Evolutionary conservation across 2,888 invertebrate species (phyloP), one percentile per base, ranked within the genome.

Genomic region (Bombylius discolor): DNA sequence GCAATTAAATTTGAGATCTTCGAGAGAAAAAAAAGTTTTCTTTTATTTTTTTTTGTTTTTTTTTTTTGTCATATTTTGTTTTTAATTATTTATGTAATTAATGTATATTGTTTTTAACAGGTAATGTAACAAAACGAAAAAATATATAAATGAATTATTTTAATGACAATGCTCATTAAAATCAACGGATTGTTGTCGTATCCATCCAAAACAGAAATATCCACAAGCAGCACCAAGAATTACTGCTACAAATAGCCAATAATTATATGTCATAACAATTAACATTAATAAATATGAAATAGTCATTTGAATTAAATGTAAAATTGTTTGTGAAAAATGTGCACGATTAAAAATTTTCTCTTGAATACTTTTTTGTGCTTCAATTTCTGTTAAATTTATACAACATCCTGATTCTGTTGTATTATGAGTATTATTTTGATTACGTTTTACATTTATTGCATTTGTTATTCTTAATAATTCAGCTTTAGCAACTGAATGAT

Each of bases 191-290:
- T 66, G 66, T 56, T 68, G 58, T 34, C 55, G 65, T 52, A 68
- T 62, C 70, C 70, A 73, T 11, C 72, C 73, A 55, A 73, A 73
- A 54, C 69, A 65, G 53, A 73, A 73, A 59, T 72, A 73, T 0
- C 73, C 73, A 5, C 64, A 3, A 4, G 65, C 67, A 32, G 72
- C 64, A 4, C 73, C 73, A 56, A 72, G 60, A 4, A 74, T 56
- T 49, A 72, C 68, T 2, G 72, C 68, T 56, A 74, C 55, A 51
- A 70, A 72, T 1, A 74, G 59, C 71, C 72, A 73, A 62, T 72
- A 71, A 62, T 74, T 73, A 60, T 62, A 73, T 7, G 62, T 67
- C 73, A 73, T 73, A 44, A 74, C 68, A 51, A 73, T 62, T 62
- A 74, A 62, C 73, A 73, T 73, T 33, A 73, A 60, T 50, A 73